phyloP scores from a whole-genome alignment of 2,888 invertebrate species.

The Pseudolycoriella hygida region DNA sequence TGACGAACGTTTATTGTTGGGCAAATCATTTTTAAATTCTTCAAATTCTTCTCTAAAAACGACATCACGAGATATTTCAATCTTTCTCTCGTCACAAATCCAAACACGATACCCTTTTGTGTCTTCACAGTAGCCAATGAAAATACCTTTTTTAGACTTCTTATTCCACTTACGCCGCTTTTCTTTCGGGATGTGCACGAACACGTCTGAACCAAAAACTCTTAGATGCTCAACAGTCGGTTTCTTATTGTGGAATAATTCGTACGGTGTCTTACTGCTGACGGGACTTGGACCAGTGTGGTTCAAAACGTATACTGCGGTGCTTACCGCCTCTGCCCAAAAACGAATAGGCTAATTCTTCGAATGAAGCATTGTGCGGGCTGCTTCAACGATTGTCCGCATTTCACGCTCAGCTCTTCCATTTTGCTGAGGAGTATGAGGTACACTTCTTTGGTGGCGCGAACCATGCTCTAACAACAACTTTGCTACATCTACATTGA shows the following conservation, averaged over 20 bases:
- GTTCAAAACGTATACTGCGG: conserved; percentile 20
- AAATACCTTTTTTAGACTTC: conserved; percentile 7
- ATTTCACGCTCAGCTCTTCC: no score
- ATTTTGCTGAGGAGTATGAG: conserved; percentile 12
- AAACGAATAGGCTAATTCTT: conserved; percentile 13
- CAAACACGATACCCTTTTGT: conserved; percentile 17
- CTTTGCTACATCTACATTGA: neutral
- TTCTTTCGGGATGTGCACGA: neutral
- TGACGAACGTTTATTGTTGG: no score
- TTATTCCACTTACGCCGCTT: neutral
- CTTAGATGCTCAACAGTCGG: conserved; percentile 10
- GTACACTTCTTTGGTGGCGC: conserved; percentile 9
- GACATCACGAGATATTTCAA: conserved; percentile 9
- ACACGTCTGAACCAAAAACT: conserved; percentile 7
- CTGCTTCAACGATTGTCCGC: no score
- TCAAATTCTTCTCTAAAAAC: neutral
- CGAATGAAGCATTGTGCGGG: no score
- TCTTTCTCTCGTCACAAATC: conserved; percentile 4
- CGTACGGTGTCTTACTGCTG: conserved; percentile 15
- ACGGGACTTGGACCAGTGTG: conserved; percentile 14
- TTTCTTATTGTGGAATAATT: conserved; percentile 13
- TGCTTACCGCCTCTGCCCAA: conserved; percentile 23
- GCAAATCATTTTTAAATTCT: no score
- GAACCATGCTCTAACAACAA: conserved; percentile 6
- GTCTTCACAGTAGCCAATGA: conserved; percentile 17